These are phyloP conservation scores for Corythornis leucogaster DNA, from an alignment of 2,797 vertebrate species.

Conservation along the genomic window DNA sequence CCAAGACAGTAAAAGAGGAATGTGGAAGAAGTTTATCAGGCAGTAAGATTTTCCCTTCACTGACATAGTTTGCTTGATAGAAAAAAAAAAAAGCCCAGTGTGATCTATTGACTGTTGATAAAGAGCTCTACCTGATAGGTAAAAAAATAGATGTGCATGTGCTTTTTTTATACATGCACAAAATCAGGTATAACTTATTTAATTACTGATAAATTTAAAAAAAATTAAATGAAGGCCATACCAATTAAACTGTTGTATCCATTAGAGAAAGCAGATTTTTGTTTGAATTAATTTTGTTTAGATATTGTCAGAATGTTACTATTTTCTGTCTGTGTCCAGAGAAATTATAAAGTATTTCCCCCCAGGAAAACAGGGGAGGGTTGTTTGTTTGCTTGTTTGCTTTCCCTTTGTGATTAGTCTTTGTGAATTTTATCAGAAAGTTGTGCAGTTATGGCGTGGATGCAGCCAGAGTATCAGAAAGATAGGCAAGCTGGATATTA, in stretches of 20 bases:
- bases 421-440: slow-evolving; percentile 9
- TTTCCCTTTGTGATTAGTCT: not conserved
- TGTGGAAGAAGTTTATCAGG: not conserved
- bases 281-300: not conserved
- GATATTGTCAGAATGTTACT: not conserved
- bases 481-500: not conserved
- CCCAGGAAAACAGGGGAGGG: not conserved
- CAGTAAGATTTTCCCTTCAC: not conserved
- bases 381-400: not conserved
- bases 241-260: not conserved
- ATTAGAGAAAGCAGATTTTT: not conserved
- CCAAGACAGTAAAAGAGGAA: not conserved
- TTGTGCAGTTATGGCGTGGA: not conserved
- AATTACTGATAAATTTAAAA: not conserved
- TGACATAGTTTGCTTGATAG: not conserved
- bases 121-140: not conserved
- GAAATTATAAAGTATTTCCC: not conserved
- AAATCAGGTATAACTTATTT: not conserved
- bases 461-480: not conserved
- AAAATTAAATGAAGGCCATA: not conserved
- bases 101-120: not conserved
- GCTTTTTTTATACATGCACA: not conserved
- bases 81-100: not conserved
- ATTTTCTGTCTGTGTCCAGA: not conserved
- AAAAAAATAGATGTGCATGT: not conserved